A percentile compares a stretch with the other conserved stretches of the same genome.
phyloP scores from a whole-genome alignment of 30 jellyfish, hydroid and myxozoan genomes.

The Mastigias papua region DNA sequence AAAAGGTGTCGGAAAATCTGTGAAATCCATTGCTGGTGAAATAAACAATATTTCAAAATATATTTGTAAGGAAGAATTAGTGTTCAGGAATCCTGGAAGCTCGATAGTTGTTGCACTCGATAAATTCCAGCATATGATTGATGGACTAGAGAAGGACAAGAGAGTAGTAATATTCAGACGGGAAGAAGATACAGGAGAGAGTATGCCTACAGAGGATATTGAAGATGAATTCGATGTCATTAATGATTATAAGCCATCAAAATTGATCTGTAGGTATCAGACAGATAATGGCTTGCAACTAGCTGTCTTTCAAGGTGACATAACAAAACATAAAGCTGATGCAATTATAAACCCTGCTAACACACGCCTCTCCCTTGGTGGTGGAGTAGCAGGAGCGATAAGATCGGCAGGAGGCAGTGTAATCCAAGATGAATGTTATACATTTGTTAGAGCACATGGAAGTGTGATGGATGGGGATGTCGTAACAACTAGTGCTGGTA shows the following conservation, averaged over 20 bases:
- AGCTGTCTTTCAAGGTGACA: not conserved
- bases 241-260: not conserved
- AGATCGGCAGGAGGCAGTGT: conserved; percentile 23
- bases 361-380: conserved; percentile 20
- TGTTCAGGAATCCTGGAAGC: conserved; percentile 36
- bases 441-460: not conserved
- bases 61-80: not conserved
- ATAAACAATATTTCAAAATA: not conserved
- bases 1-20: conserved; percentile 19
- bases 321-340: not conserved
- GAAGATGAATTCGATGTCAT: not conserved
- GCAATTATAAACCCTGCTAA: not conserved
- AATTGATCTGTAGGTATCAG: not conserved
- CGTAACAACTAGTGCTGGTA: conserved; percentile 48
- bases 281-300: not conserved
- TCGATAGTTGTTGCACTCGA: not conserved
- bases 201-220: conserved; percentile 7
- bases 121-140: not conserved
- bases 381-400: conserved; percentile 61
- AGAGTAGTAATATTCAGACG: conserved; percentile 20
- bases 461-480: not conserved
- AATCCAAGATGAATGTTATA: not conserved
- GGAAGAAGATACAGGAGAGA: conserved; percentile 9
- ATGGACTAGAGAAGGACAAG: conserved; percentile 17
- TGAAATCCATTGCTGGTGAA: not conserved